Conservation (phyloP, 2,113 vertebrate genomes). For the Sterrhoptilus dennistouni region DNA sequence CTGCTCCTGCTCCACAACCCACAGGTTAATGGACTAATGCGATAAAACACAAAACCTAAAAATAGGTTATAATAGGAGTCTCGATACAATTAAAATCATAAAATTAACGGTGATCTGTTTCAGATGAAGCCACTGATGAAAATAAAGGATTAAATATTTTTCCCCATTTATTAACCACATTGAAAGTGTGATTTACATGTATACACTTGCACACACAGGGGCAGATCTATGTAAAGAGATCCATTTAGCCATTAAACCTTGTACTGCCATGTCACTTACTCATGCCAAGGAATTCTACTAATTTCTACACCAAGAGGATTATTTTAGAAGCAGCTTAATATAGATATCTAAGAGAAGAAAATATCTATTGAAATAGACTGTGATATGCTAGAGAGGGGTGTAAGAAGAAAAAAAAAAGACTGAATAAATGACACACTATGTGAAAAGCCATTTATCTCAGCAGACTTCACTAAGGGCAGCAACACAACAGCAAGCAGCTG, state of each 20-base stretch:
- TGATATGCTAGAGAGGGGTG: not conserved
- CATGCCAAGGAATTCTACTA: not conserved
- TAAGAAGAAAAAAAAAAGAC: not conserved
- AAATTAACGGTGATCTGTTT: constrained; percentile 56
- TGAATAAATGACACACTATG: not conserved
- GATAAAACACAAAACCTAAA: constrained; percentile 21
- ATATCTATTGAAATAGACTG: not conserved
- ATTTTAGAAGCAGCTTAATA: not conserved
- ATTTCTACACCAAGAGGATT: not conserved
- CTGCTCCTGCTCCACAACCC: not conserved
- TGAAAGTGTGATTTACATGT: not conserved
- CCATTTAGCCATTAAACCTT: not conserved
- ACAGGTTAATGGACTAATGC: constrained; percentile 56
- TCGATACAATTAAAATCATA: constrained; percentile 63
- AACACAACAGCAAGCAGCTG: not conserved
- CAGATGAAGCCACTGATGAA: constrained; percentile 51
- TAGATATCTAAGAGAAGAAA: not conserved
- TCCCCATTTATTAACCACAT: not conserved
- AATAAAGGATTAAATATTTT: constrained; percentile 57
- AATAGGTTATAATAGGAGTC: constrained; percentile 30
- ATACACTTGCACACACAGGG: not conserved
- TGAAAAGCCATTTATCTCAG: not conserved
- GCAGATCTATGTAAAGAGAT: not conserved
- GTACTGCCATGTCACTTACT: not conserved
- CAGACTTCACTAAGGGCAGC: not conserved